These are phyloP conservation scores for Lepidocyrtoides sp. DNA, from an alignment of 2,888 invertebrate species.

Conservation along the genomic window DNA sequence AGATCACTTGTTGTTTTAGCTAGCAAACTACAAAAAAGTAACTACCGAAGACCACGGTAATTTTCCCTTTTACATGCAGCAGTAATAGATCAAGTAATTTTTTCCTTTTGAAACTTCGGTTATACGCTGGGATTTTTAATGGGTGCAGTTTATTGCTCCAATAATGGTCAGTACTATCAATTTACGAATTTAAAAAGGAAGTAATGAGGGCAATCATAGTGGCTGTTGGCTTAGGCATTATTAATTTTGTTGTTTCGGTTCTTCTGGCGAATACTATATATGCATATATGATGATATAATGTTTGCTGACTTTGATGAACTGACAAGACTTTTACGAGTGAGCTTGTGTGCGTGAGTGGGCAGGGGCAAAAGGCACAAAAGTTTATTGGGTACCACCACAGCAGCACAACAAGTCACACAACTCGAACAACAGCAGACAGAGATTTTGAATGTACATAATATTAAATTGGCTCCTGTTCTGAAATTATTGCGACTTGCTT, in stretches of 20 bases:
- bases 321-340: background rate
- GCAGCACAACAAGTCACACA: no score
- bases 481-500: background rate
- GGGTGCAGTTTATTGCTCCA: conserved; percentile 48
- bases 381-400: no score
- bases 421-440: no score
- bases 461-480: background rate
- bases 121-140: background rate
- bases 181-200: conserved; percentile 45
- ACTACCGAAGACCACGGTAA: background rate
- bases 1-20: background rate
- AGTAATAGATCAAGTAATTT: conserved; percentile 28
- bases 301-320: background rate
- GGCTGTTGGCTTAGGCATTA: background rate
- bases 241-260: conserved; percentile 8
- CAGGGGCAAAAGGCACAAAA: no score
- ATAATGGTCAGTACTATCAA: conserved; percentile 40
- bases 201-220: conserved; percentile 48
- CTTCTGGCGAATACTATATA: background rate
- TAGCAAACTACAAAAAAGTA: background rate
- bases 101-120: conserved; percentile 7
- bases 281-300: no score
- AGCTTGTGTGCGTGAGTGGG: no score
- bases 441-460: no score
- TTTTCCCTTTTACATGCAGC: background rate